These are phyloP conservation scores for Trachelus iudaicus DNA, from an alignment of 2,888 invertebrate genomes.

Conservation along the genomic window DNA sequence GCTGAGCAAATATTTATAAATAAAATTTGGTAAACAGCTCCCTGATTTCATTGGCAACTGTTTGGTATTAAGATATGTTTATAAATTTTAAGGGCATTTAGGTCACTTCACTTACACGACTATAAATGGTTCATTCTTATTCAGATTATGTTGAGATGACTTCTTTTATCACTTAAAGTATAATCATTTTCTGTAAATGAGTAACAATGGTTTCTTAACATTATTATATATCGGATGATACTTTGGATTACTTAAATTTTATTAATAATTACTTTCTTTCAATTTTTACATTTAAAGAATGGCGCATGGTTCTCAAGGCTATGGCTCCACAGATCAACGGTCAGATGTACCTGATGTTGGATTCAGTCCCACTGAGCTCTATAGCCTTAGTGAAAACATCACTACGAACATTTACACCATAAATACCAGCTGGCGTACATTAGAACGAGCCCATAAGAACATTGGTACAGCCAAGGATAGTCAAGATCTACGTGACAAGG, in stretches of 20 bases:
- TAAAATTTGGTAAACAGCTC: background rate
- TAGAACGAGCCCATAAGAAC: slow-evolving; percentile 80
- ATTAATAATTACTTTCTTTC: background rate
- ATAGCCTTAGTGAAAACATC: slow-evolving; percentile 83
- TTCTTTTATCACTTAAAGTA: background rate
- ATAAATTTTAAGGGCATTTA: background rate
- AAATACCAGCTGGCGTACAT: slow-evolving; percentile 76
- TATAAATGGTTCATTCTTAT: background rate
- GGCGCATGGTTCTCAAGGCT: slow-evolving; percentile 62
- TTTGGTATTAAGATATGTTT: background rate
- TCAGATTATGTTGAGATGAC: background rate
- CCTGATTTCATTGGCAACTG: background rate
- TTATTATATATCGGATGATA: background rate
- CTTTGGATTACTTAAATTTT: background rate
- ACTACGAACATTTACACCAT: slow-evolving; percentile 84
- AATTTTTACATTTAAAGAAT: slow-evolving; percentile 41
- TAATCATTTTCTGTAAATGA: background rate
- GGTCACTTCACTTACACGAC: background rate
- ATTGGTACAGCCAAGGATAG: slow-evolving; percentile 82
- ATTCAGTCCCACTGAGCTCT: slow-evolving; percentile 80
- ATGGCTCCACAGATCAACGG: slow-evolving; percentile 63
- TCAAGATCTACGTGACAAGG: slow-evolving; percentile 74
- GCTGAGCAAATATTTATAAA: background rate
- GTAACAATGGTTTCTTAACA: background rate
- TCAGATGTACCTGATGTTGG: slow-evolving; percentile 76